Base-by-base conservation (phyloP, 2,888 invertebrate species). In the Ichneumoninae sp. region DNA sequence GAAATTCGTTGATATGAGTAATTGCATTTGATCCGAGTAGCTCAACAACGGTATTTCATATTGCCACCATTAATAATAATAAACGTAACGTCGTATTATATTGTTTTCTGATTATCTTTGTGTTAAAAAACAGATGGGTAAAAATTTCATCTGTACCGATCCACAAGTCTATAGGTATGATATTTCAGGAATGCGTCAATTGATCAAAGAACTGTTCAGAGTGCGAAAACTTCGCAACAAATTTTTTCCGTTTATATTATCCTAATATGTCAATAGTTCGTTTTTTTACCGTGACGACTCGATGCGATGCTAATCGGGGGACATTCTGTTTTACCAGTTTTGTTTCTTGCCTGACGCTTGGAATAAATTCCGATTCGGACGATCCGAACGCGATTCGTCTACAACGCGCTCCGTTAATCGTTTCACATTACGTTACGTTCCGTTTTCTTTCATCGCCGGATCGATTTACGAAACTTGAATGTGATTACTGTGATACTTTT, bases 401-500 rank as follows among this genome's bases (percentile, higher is more conserved):
- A 47, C 40, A 65, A 77, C 30, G 26, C 62, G 70, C 19, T 44
- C 57, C 68, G 30, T 52, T 52, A 4, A 13, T 7, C 22, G 33
- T 80, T 80, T 57, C 19, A 40, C 47, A 30, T 19, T 40, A 22
- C 10, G 5, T 10, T 8, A 40, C 40, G 62, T 52, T 69, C 13
- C 19, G 80, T 81, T 77, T 78, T 77, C 69, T 80, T 57, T 80
- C 52, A 69, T 70, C 74, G 65, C 57, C 66, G 50, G 52, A 77
- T 78, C 84, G 78, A 82, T 87, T 80, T 83, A 83, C 77, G 77
- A 65, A 82, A 82, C 76, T 79, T 78, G 83, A 88, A 88, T 89
- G 89, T 87, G 82, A 89, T 88, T 88, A 82, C 85, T 87, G 87
- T 87, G 87, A 85, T 80, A 82, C 78, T 84, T 85, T 80, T 80